Conservation (phyloP, 2,888 invertebrate species). For the Shargacucullia verbasci region DNA sequence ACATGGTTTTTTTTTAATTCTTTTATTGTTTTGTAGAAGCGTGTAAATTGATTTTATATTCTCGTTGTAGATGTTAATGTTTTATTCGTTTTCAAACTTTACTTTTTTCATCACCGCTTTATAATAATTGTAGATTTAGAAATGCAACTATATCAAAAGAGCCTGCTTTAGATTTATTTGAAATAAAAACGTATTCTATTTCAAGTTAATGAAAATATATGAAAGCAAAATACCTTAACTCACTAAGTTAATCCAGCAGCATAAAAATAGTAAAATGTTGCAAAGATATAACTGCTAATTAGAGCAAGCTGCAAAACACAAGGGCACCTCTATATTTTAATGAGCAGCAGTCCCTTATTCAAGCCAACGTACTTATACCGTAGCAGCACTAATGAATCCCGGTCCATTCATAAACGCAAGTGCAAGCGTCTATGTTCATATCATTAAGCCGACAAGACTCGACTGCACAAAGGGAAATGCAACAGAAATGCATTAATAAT, state of each 20-base stretch:
- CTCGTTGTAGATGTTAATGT: conserved; percentile 1
- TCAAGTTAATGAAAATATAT: no score
- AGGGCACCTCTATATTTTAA: conserved; percentile 27
- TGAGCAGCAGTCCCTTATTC: conserved; percentile 18
- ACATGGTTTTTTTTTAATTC: conserved; percentile 50
- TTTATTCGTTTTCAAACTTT: no score
- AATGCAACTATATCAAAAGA: no score
- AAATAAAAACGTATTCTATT: no score
- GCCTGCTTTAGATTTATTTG: no score
- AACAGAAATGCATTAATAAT: conserved; percentile 46
- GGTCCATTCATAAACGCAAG: conserved; percentile 17
- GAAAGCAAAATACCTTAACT: no score
- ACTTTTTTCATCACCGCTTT: no score
- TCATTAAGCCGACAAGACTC: conserved; percentile 32
- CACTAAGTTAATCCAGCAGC: no score
- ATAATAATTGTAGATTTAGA: no score
- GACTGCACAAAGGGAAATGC: conserved; percentile 30
- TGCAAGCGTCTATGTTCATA: conserved; percentile 30
- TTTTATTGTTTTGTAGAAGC: conserved; percentile 6
- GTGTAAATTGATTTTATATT: neutral
- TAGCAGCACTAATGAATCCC: conserved; percentile 31
- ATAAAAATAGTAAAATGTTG: neutral
- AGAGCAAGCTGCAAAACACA: conserved; percentile 17
- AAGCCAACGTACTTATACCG: conserved; percentile 3
- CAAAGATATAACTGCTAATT: conserved; percentile 15